Evolutionary conservation across 2,113 vertebrate species (phyloP).

Genomic region (Halcyon senegalensis): DNA sequence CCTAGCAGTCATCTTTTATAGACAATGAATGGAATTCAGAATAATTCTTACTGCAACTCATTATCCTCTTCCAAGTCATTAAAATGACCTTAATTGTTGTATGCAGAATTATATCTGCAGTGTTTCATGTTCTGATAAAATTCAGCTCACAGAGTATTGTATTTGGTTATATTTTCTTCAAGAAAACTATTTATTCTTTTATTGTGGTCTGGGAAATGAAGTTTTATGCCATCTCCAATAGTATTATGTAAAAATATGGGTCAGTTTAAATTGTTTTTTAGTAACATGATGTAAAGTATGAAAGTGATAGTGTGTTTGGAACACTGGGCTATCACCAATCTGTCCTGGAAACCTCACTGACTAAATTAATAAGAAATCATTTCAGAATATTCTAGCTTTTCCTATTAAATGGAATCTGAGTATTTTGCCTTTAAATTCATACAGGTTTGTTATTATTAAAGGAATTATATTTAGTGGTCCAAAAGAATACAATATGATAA

Average conservation of each 20-base stretch:
- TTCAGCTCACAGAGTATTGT: neutral
- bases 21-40: neutral
- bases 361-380: neutral
- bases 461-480: neutral
- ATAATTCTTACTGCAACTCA: neutral
- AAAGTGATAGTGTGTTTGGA: neutral
- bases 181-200: neutral
- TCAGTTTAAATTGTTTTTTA: neutral
- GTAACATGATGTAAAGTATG: neutral
- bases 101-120: neutral
- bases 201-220: neutral
- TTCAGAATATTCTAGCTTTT: neutral
- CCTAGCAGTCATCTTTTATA: neutral
- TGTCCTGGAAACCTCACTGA: neutral
- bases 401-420: neutral
- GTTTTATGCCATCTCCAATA: neutral
- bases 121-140: neutral
- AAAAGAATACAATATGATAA: neutral
- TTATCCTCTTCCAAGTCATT: neutral
- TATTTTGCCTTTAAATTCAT: neutral
- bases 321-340: neutral
- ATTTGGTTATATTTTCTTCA: neutral
- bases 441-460: neutral
- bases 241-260: neutral
- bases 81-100: neutral